Base-by-base conservation (phyloP, 2,113 vertebrate genomes). In the Donacobius atricapilla region DNA sequence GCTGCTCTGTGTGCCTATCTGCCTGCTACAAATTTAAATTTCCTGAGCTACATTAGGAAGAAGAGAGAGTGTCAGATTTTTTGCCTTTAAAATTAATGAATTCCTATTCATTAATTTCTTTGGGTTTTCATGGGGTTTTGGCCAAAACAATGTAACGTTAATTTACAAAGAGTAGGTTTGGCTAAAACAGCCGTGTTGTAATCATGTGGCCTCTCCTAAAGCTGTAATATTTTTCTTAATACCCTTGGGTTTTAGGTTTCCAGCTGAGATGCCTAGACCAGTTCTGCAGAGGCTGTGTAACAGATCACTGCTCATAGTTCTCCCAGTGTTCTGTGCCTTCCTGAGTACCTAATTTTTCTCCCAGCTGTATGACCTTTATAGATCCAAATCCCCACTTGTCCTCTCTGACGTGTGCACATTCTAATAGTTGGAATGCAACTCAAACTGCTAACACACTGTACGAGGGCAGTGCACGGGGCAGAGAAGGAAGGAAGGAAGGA, bases 381-480 rank as follows among this genome's bases (percentile, higher is more conserved):
- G 51, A n/a, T 64, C 57, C 57, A 58, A 63, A 54, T 57, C 63
- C 4, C 24, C 42, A 40, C 39, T 93, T 66, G 39, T 75, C 35
- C 44, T 60, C 14, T 50, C 2, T n/a, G 39, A 37, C 6, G 3
- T 5, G 13, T 31, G 28, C 35, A 3, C 31, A 13, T 79, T 63
- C 69, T 30, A 3, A 19, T 2, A 39, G 47, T 3, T 68, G 78
- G 79, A 60, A 63, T 71, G 60, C 37, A 81, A 21, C 21, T 60
- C 28, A 50, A 3, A 19, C 51, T 37, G 25, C 54, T 48, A 39
- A 45, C 21, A 20, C 31, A 11, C 11, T 51, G 23, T 33, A 8
- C 1, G 4, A 50, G 56, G 42, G 44, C 64, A 82, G 50, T 58
- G 63, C 37, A 4, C 0, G 0, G 37, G 8, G 11, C 8, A 8